These are phyloP conservation scores for Takifugu rubripes DNA, from an alignment of 2,797 vertebrate species.

Conservation along the genomic window DNA sequence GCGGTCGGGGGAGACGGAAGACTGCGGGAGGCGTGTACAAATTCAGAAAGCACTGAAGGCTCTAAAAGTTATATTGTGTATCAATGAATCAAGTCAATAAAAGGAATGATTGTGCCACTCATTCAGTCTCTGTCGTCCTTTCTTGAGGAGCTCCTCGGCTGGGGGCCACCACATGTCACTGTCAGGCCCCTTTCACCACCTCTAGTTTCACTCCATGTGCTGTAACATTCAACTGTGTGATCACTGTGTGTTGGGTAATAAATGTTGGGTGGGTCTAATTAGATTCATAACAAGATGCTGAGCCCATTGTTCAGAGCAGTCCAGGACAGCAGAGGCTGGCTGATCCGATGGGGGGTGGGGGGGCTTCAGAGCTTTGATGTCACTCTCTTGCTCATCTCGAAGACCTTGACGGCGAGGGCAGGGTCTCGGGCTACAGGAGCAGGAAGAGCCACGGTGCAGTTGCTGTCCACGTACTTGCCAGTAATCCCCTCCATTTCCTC, in stretches of 20 bases:
- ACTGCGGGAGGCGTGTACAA: slow-evolving; percentile 28
- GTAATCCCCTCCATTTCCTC: slow-evolving; percentile 79
- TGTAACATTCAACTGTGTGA: background rate
- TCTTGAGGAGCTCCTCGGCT: background rate
- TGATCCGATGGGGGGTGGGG: background rate
- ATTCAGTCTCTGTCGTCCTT: slow-evolving; percentile 7
- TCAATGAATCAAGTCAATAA: slow-evolving; percentile 58
- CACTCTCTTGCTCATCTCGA: slow-evolving; percentile 78
- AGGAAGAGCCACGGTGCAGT: slow-evolving; percentile 76
- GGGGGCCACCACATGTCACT: slow-evolving; percentile 25
- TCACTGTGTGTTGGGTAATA: background rate
- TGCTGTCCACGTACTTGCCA: slow-evolving; percentile 84
- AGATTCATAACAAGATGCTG: too few species aligned
- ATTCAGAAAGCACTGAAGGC: slow-evolving; percentile 42
- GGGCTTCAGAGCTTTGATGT: slow-evolving; percentile 68
- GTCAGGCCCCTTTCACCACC: background rate
- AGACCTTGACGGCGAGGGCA: slow-evolving; percentile 75
- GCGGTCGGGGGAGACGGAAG: slow-evolving; percentile 8
- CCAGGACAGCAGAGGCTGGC: background rate
- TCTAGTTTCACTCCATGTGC: background rate
- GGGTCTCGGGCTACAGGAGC: slow-evolving; percentile 65
- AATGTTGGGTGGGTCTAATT: too few species aligned
- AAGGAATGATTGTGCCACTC: slow-evolving; percentile 42
- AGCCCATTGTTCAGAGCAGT: background rate
- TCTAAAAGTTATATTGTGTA: slow-evolving; percentile 50